Percentiles rank a stretch among this genome's conserved stretches.
These are phyloP conservation scores for Cryptoprocta ferox DNA, from an alignment of 2,797 vertebrate genomes.

Conservation along the genomic window DNA sequence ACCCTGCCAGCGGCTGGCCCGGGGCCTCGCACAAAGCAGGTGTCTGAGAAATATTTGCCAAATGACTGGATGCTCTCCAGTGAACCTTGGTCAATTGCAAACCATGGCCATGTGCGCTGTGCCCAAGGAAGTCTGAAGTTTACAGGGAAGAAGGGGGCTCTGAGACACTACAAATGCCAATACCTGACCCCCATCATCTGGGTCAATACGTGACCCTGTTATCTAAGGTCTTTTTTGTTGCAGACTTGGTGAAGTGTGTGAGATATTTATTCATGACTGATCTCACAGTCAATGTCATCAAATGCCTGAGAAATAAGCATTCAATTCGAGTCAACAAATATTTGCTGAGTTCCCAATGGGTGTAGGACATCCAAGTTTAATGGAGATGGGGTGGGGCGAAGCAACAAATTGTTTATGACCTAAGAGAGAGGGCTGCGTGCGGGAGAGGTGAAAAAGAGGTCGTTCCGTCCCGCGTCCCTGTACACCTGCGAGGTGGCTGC, in stretches of 20 bases:
- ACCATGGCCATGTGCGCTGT: background rate
- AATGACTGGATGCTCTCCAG: background rate
- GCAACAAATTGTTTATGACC: background rate
- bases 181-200: background rate
- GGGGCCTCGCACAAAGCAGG: background rate
- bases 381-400: background rate
- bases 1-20: background rate
- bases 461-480: slow-evolving; percentile 26
- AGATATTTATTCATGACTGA: slow-evolving; percentile 10
- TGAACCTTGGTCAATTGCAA: slow-evolving; percentile 17
- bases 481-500: slow-evolving; percentile 39
- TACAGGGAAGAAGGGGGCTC: background rate
- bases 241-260: background rate
- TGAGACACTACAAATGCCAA: background rate
- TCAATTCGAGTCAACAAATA: slow-evolving; percentile 51
- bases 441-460: slow-evolving; percentile 45
- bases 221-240: background rate
- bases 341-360: slow-evolving; percentile 6
- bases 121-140: background rate
- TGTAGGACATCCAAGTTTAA: background rate
- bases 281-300: slow-evolving; percentile 33
- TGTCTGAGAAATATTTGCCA: background rate
- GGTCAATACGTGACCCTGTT: background rate
- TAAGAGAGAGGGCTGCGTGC: background rate
- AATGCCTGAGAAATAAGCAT: slow-evolving; percentile 50